Base-by-base conservation (phyloP, 2,888 invertebrate species). In the Leptopilina syphax region DNA sequence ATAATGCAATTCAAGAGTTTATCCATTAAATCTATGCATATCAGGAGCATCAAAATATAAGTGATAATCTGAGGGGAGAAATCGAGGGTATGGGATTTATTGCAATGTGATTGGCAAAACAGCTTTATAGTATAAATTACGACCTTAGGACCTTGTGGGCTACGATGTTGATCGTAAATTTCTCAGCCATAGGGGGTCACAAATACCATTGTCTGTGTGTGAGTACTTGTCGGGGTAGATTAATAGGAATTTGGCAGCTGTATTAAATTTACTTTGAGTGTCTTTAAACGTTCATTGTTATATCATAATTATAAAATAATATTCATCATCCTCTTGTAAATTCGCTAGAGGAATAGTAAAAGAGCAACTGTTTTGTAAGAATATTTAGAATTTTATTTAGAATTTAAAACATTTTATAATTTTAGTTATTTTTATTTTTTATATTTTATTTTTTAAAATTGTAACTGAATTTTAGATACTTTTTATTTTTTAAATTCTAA, bases 161-260 rank as follows among this genome's bases (percentile, higher is more conserved):
- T 34, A 73, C 41, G 73, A 73, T 41, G n/a, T 57, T 57, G 73
- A 73, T 73, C 73, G 73, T 73, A 73, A 73, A 73, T 73, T 73
- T 73, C 54, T 73, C 73, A 73, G 57, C 73, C 73, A 73, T 73
- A 73, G 73, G 73, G 65, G 73, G 73, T 34, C 73, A 41, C 57
- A 73, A 73, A n/a, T 73, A 57, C 18, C 57, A 73, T 57, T 73
- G 73, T 73, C 9, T 12, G 57, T 73, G 54, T 12, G 73, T 73
- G 57, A 73, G 41, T 34, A 57, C 73, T 34, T 73, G 73, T 73
- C 57, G 34, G 34, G 57, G 73, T 41, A 60, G 73, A 73, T 73
- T 73, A 73, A 73, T 73, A 73, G 73, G 73, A 41, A n/a, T 60
- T 73, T 73, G 73, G 73, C 73, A 73, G 73, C 57, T 73, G 73